Percentiles rank a stretch among this genome's conserved stretches.
phyloP scores from a whole-genome alignment of 2,888 invertebrate genomes.

The Resseliella maxima region DNA sequence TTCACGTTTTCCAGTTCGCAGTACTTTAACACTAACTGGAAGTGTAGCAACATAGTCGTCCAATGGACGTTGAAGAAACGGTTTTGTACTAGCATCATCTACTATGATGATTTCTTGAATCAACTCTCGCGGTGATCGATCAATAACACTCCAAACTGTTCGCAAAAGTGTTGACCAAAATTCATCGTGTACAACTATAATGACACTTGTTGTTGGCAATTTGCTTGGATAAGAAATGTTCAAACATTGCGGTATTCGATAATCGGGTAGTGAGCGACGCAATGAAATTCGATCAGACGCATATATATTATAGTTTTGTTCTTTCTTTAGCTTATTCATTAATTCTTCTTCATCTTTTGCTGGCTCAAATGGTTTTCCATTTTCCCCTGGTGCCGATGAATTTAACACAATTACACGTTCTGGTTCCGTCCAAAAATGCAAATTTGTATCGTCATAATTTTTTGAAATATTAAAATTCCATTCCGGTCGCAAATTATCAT shows the following conservation, averaged over 20 bases:
- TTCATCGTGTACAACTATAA: constrained; percentile 68
- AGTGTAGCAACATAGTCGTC: not conserved
- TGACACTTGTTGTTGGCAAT: constrained; percentile 87
- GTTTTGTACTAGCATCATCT: constrained; percentile 22
- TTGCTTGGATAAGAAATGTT: constrained; percentile 73
- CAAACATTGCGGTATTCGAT: constrained; percentile 86
- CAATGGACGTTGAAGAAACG: not conserved
- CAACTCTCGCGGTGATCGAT: constrained; percentile 82
- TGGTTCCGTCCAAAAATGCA: not conserved
- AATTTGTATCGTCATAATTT: not conserved
- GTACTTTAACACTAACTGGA: not conserved
- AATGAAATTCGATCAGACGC: constrained; percentile 98
- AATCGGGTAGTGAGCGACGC: constrained; percentile 94
- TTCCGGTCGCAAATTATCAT: not conserved
- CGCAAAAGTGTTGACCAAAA: constrained; percentile 93
- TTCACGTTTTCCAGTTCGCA: constrained; percentile 11
- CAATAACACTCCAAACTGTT: constrained; percentile 92
- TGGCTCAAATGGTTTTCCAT: not conserved
- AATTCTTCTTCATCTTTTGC: not conserved
- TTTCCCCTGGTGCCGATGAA: not conserved
- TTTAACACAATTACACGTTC: not conserved
- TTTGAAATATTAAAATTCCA: constrained; percentile 16
- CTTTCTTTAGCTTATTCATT: constrained; percentile 69
- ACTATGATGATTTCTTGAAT: constrained; percentile 10
- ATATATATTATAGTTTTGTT: constrained; percentile 98